A percentile compares a stretch with the other conserved stretches of the same genome.
These are phyloP conservation scores for Hofmannophila pseudospretella DNA, from an alignment of 2,888 invertebrate species.

Conservation along the genomic window DNA sequence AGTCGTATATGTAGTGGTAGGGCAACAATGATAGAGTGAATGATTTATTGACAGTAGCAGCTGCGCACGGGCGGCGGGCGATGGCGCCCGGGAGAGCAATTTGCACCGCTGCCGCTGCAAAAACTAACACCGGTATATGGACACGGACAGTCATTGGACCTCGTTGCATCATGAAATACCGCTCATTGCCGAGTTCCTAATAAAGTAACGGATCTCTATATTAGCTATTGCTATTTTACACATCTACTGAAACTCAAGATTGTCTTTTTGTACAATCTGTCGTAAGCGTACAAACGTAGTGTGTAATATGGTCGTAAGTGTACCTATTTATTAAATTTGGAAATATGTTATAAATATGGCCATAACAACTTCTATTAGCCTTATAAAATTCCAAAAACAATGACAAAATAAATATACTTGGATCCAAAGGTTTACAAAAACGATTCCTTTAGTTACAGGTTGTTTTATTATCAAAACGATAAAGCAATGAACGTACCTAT, in stretches of 20 bases:
- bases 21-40: conserved; percentile 35
- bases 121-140: conserved; percentile 35
- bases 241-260: too few relatives aligned
- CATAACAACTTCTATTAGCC: too few relatives aligned
- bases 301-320: too few relatives aligned
- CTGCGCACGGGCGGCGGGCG: conserved; percentile 26
- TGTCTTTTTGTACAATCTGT: too few relatives aligned
- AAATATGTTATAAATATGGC: too few relatives aligned
- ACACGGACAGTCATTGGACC: conserved; percentile 12
- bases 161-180: conserved; percentile 10
- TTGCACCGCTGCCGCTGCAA: conserved; percentile 37
- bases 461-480: background rate
- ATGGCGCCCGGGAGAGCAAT: conserved; percentile 48
- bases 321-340: too few relatives aligned
- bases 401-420: too few relatives aligned
- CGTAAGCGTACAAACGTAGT: too few relatives aligned
- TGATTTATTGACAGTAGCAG: conserved; percentile 52
- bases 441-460: too few relatives aligned
- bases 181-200: conserved; percentile 16
- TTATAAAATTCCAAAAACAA: too few relatives aligned
- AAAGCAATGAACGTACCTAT: background rate
- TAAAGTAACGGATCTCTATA: conserved; percentile 24
- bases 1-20: conserved; percentile 12
- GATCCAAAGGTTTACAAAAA: too few relatives aligned
- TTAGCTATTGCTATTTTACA: too few relatives aligned